Percentiles rank a stretch among this genome's conserved stretches.
Evolutionary conservation across 2,888 invertebrate species (phyloP).

Genomic region (Drosophila rubida): DNA sequence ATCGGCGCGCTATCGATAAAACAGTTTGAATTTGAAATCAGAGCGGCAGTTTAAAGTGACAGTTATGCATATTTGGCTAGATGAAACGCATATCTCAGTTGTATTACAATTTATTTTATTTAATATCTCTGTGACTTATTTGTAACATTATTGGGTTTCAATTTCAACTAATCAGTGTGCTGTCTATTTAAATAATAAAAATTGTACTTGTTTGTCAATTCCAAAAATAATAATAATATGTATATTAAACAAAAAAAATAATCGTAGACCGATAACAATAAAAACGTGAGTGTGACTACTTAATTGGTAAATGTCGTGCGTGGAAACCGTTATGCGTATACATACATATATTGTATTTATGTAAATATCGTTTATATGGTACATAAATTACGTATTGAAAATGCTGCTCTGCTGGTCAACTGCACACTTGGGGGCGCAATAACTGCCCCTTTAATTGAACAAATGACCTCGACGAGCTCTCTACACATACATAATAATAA

Average conservation of each 20-base stretch:
- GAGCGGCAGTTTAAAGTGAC: background rate
- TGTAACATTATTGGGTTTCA: constrained; percentile 43
- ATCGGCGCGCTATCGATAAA: constrained; percentile 10
- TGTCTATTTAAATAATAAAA: constrained; percentile 36
- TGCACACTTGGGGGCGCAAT: constrained; percentile 46
- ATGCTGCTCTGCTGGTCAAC: constrained; percentile 33
- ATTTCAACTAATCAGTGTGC: constrained; percentile 54
- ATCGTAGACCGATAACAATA: constrained; percentile 49
- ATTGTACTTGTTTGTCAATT: constrained; percentile 13
- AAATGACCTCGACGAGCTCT: constrained; percentile 14
- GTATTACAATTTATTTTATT: constrained; percentile 56
- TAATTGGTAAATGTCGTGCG: constrained; percentile 43
- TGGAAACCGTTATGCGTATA: constrained; percentile 46
- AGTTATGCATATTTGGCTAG: background rate
- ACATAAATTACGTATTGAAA: constrained; percentile 51
- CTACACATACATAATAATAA: constrained; percentile 30
- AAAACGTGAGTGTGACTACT: constrained; percentile 44
- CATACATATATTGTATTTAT: constrained; percentile 10
- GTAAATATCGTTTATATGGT: constrained; percentile 42
- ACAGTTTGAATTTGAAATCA: background rate
- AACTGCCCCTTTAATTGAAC: constrained; percentile 32
- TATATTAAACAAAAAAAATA: constrained; percentile 41
- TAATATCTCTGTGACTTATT: constrained; percentile 52
- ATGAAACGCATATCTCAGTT: constrained; percentile 1
- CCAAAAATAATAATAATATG: constrained; percentile 7